These are phyloP conservation scores for Halichondria panicea DNA, from an alignment of 37 sponge, comb jelly and placozoan genomes.

Conservation along the genomic window DNA sequence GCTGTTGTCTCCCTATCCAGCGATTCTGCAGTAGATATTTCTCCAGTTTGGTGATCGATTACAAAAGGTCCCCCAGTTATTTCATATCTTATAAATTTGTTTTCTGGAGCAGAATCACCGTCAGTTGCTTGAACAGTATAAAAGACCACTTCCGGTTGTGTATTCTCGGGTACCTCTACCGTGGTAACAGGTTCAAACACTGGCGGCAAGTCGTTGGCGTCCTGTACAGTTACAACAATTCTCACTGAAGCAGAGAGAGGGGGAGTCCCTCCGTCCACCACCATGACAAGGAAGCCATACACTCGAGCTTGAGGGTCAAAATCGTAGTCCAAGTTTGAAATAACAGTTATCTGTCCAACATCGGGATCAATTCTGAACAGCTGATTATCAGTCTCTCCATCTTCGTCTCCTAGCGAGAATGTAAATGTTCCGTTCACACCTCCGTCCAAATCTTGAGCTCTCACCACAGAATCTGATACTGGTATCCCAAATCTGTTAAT, in stretches of 20 bases:
- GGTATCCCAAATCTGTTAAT: too few species aligned
- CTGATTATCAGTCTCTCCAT: slow-evolving; percentile 7
- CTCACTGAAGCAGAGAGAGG: slow-evolving; percentile 5
- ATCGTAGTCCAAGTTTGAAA: too few species aligned
- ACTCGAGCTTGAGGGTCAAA: not conserved
- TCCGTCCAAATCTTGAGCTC: slow-evolving; percentile 63
- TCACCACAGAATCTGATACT: too few species aligned
- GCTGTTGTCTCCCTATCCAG: slow-evolving; percentile 14
- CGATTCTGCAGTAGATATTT: not conserved
- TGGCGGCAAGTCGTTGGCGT: slow-evolving; percentile 76
- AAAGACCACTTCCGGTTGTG: not conserved
- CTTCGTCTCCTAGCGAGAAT: too few species aligned
- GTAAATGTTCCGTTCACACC: slow-evolving; percentile 28
- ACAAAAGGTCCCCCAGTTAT: slow-evolving; percentile 38
- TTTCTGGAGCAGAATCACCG: slow-evolving; percentile 50
- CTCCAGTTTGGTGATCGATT: not conserved
- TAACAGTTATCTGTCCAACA: slow-evolving; percentile 41
- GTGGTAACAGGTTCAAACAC: slow-evolving; percentile 20
- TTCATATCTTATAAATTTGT: slow-evolving; percentile 54
- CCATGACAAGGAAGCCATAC: slow-evolving; percentile 40
- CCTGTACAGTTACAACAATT: slow-evolving; percentile 39
- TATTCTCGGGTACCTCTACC: slow-evolving; percentile 31
- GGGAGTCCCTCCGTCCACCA: slow-evolving; percentile 41
- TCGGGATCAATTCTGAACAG: slow-evolving; percentile 32
- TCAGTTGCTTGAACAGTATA: slow-evolving; percentile 42